Base-by-base conservation (phyloP, 2,888 invertebrate species). In the Alviniconcha strummeri region DNA sequence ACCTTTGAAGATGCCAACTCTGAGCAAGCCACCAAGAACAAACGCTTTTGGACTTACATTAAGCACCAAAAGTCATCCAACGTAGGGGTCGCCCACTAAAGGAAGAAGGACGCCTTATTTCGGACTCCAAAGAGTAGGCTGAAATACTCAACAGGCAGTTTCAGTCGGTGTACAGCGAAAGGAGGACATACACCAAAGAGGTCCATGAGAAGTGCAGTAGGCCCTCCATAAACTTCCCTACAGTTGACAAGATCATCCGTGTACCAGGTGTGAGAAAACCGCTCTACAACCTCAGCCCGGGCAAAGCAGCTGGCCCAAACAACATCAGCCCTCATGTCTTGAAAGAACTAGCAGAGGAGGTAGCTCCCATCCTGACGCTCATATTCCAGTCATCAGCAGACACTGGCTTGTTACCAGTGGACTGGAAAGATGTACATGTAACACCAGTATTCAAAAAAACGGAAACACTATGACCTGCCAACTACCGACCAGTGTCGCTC, bases 111-210 rank as follows among this genome's bases (percentile, higher is more conserved):
- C 1, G 17, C 74, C 74, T 75, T 5, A 55, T 55, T 5, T 13
- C 74, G 0, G 74, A 55, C 15, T 4, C 54, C 4, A 75, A 55
- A 55, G 55, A 72, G 36, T 36, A 72, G 36, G 72, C 72, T 13
- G 36, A 72, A 19, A 52, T 52, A 36, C 13, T 72, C 54, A 80
- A 80, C 54, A 8, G 13, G 4, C 80, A 69, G 54, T 80, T 80
- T 67, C 69, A 80, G 54, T 80, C 80, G 3, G 80, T 52, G 15
- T 80, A 67, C 69, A 55, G 67, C n/a, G 67, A 80, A 4, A 67
- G 80, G 8, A 60, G 15, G 36, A 60, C 57, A n/a, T 77, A 77
- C 60, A 15, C 57, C 5, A 19, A 60, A 8, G 69, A 67, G 54
- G 7, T 80, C 36, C 17, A 54, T 4, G 67, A 64, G 67, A 80